These are phyloP conservation scores for Taenaris catops DNA, from an alignment of 2,888 invertebrate genomes.

Conservation along the genomic window DNA sequence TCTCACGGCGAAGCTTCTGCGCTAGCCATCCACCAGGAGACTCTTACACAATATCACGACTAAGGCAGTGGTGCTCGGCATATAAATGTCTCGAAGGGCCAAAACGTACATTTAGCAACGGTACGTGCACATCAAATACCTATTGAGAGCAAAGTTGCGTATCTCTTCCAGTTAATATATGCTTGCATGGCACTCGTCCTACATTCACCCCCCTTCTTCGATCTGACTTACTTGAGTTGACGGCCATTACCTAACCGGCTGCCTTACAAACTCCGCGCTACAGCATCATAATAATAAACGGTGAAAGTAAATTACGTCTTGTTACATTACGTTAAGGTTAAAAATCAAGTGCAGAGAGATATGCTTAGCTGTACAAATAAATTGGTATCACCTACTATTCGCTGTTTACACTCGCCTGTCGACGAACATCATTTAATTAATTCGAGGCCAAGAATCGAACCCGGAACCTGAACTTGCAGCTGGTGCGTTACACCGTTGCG, in stretches of 20 bases:
- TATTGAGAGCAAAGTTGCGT: slow-evolving; percentile 30
- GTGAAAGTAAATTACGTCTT: slow-evolving; percentile 29
- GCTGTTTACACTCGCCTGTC: slow-evolving; percentile 63
- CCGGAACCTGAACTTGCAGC: no score
- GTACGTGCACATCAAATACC: slow-evolving; percentile 29
- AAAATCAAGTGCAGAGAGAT: slow-evolving; percentile 31
- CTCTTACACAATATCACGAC: no score
- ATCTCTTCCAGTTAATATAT: slow-evolving; percentile 48
- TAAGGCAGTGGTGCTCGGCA: no score
- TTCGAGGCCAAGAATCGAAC: no score
- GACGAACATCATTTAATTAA: slow-evolving; percentile 67
- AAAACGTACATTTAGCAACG: slow-evolving; percentile 15
- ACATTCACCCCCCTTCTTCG: slow-evolving; percentile 72
- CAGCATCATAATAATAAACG: slow-evolving; percentile 29
- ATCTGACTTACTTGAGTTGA: slow-evolving; percentile 54
- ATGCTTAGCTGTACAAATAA: slow-evolving; percentile 33
- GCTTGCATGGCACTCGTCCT: slow-evolving; percentile 48
- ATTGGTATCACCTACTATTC: slow-evolving; percentile 48
- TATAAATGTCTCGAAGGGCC: slow-evolving; percentile 12
- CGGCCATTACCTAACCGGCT: slow-evolving; percentile 70
- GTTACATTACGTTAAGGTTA: slow-evolving; percentile 36
- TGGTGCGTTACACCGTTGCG: no score
- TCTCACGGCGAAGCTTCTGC: no score
- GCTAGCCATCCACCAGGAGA: no score
- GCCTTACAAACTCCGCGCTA: slow-evolving; percentile 54